These are phyloP conservation scores for Triplophysa dalaica DNA, from an alignment of 2,113 vertebrate species.

Conservation along the genomic window DNA sequence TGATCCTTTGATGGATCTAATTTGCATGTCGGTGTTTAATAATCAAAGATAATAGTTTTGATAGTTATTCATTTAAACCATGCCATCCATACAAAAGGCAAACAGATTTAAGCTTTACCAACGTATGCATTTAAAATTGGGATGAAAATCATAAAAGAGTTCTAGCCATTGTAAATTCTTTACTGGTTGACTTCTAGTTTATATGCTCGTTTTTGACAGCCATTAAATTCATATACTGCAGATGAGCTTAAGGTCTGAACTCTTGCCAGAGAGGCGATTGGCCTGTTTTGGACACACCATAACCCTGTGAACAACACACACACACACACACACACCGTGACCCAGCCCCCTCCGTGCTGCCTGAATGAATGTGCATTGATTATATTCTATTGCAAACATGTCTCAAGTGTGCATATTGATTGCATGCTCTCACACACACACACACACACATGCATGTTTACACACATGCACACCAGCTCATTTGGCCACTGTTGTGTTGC, in stretches of 20 bases:
- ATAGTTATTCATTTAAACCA: neutral
- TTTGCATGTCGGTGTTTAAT: neutral
- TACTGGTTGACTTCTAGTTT: neutral
- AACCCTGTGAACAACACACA: conserved; percentile 65
- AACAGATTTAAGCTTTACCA: neutral
- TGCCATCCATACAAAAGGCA: neutral
- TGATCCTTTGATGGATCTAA: too few species aligned
- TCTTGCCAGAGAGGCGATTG: conserved; percentile 50
- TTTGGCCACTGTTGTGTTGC: conserved; percentile 60
- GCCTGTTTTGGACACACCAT: conserved; percentile 43
- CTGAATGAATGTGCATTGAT: conserved; percentile 4
- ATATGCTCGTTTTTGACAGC: neutral
- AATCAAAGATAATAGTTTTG: neutral
- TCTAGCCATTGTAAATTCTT: neutral
- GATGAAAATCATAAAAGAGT: too few species aligned
- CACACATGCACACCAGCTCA: conserved; percentile 54
- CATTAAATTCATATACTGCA: neutral
- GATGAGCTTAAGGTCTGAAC: conserved; percentile 5
- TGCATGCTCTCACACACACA: conserved; percentile 47
- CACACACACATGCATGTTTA: conserved; percentile 12
- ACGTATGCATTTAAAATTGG: too few species aligned
- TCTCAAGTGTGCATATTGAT: conserved; percentile 23
- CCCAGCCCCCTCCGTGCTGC: conserved; percentile 21
- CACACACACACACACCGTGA: conserved; percentile 51
- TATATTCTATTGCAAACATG: conserved; percentile 11